A percentile compares a stretch with the other conserved stretches of the same genome.
phyloP scores from a whole-genome alignment of 2,113 vertebrate genomes.

The Piprites chloris region DNA sequence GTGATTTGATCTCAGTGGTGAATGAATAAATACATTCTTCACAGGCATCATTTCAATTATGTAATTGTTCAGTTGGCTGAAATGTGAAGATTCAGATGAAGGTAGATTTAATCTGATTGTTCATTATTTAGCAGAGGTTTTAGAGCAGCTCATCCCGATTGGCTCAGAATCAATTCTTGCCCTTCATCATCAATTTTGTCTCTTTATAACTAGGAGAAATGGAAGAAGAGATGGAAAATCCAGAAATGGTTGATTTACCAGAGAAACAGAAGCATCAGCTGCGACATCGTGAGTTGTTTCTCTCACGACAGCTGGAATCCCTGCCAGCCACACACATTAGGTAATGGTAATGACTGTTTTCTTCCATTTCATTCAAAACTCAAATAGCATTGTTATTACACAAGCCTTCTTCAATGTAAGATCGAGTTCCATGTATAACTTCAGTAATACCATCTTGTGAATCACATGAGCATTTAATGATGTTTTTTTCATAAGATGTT shows the following conservation, averaged over 20 bases:
- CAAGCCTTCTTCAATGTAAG: neutral
- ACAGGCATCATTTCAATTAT: neutral
- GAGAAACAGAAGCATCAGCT: conserved; percentile 96
- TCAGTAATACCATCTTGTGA: neutral
- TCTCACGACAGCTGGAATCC: conserved; percentile 93
- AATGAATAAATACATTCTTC: neutral
- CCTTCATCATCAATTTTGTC: neutral
- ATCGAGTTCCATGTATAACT: neutral
- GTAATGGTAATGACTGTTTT: conserved; percentile 77
- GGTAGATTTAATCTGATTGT: neutral
- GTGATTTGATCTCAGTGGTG: neutral
- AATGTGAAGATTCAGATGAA: neutral
- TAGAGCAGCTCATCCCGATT: neutral
- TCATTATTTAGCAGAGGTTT: neutral
- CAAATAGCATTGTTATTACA: neutral
- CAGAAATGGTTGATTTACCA: conserved; percentile 89
- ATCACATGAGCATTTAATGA: neutral
- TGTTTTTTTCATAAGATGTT: neutral
- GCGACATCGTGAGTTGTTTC: conserved; percentile 91
- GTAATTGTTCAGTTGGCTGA: neutral
- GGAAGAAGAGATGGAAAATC: conserved; percentile 96
- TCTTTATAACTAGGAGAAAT: conserved; percentile 81
- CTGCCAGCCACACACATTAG: conserved; percentile 96
- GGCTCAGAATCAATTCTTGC: neutral
- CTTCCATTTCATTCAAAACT: neutral